Base-by-base conservation (phyloP, 2,888 invertebrate species). In the Synanthedon andrenaeformis region DNA sequence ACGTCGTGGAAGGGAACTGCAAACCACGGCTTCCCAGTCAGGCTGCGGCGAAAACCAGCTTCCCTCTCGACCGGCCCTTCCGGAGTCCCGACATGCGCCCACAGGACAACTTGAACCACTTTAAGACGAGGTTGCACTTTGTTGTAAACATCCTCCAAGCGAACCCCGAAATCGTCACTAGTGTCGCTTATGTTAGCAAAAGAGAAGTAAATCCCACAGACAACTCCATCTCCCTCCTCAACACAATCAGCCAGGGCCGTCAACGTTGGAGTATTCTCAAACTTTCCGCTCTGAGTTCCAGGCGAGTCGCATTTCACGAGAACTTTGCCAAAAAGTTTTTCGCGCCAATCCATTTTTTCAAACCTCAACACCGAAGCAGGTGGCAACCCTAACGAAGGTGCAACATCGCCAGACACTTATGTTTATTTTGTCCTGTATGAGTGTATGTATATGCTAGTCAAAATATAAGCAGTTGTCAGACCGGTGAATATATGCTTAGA, bases 1-100 rank as follows among this genome's bases (percentile, higher is more conserved):
- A 92, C 91, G 69, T 92, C 92, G 57, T 90, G 89, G 72, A 91
- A 92, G 0, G 92, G 92, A 56, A 93, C 89, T 11, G 92, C 92
- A 57, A 90, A 89, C 93, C 93, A 93, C 0, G 92, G 91, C 59
- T 92, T 84, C 54, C 91, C 91, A 3, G 89, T 82, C 64, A 92
- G 75, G 66, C 90, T 90, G 58, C 86, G 85, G 4, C 89, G 82
- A 70, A 92, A 92, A 42, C 91, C 91, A 1, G 90, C 89, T 57
- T 92, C 92, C 56, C 91, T 89, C 70, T 92, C 92, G 59, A 90
- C 88, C 4, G 89, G 90, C 17, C 91, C 91, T 63, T 83, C 92
- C 75, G 76, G 86, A 0, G 86, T 86, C 12, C 86, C 87, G 3
- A 86, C 85, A 56, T 86, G 87, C 13, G 91, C 92, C 92, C 92